Evolutionary conservation across 1,140 invertebrate genomes (phyloP), one percentile per base, ranked within the genome.

Genomic region (Camponotus pennsylvanicus): DNA sequence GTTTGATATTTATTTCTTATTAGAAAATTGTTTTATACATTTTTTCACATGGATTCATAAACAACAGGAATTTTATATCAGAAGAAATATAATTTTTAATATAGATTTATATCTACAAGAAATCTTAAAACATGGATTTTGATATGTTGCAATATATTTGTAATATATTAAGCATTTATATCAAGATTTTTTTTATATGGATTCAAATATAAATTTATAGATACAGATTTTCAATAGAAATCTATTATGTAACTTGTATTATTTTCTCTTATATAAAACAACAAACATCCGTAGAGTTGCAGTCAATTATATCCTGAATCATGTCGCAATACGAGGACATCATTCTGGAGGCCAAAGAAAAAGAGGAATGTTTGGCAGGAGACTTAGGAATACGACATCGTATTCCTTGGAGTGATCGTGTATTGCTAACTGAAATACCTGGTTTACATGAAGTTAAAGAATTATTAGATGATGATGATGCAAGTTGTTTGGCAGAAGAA

Each of bases 401-500:
- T 82, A 93, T 93, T 40, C 95, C 94, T 85, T 95, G 95, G 95
- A 93, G 92, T 7, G 94, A 95, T 75, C 87, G 93, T 78, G 92
- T 93, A 21, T 93, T 93, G 63, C 86, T 95, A 34, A 93, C 89
- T 57, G 95, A 95, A 66, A 92, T 95, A 78, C 94, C 94, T 34
- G 93, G 94, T 59, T 90, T 95, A 7, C 91, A 92, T 6, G 94
- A 95, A 80, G 95, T 95, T 40, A 94, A 95, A 85, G 96, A 96
- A 87, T 89, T 96, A 64, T 90, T 96, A 4, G 96, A 96, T 32
- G 96, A 96, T 71, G 95, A 96, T 83, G 96, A 96, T 91, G 95
- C 95, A 0, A 96, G 96, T 90, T 96, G 95, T n/a, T 92, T 96
- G 85, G 96, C 95, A 66, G 97, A 97, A 55, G 97, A 98, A 91